These are phyloP conservation scores for Drosophila bunnanda DNA, from an alignment of 2,888 invertebrate genomes.

Conservation along the genomic window DNA sequence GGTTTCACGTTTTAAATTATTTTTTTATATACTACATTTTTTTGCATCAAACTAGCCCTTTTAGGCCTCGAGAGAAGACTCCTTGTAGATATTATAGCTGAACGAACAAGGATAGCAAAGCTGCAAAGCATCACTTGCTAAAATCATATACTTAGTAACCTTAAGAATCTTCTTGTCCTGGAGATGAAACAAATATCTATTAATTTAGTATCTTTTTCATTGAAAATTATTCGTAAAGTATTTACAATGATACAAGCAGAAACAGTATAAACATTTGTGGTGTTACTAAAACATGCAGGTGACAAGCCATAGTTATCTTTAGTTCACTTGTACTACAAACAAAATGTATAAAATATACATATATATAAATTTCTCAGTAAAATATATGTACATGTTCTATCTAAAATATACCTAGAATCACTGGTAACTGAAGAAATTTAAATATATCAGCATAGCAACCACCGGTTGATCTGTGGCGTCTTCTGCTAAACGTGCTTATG, in stretches of 20 bases:
- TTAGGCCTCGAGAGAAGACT: background rate
- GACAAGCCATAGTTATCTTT: background rate
- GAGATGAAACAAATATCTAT: background rate
- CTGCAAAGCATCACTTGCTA: no score
- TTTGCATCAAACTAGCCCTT: conserved; percentile 16
- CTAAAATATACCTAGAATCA: background rate
- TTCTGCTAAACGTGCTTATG: conserved; percentile 5
- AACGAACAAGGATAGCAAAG: background rate
- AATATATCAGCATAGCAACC: background rate
- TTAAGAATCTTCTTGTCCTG: background rate
- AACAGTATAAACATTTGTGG: background rate
- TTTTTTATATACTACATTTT: background rate
- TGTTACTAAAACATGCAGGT: background rate
- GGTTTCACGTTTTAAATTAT: conserved; percentile 11
- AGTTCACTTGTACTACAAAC: accelerated
- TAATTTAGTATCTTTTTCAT: background rate
- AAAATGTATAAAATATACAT: background rate
- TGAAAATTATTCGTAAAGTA: background rate
- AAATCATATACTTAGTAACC: no score
- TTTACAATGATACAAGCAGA: background rate
- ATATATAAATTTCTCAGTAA: no score
- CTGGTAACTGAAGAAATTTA: no score
- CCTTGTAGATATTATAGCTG: background rate
- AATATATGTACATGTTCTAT: background rate
- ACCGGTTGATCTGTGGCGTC: background rate